Evolutionary conservation across 2,113 vertebrate species (phyloP), one percentile per base, ranked within the genome.

Genomic region (Clarias batrachus): DNA sequence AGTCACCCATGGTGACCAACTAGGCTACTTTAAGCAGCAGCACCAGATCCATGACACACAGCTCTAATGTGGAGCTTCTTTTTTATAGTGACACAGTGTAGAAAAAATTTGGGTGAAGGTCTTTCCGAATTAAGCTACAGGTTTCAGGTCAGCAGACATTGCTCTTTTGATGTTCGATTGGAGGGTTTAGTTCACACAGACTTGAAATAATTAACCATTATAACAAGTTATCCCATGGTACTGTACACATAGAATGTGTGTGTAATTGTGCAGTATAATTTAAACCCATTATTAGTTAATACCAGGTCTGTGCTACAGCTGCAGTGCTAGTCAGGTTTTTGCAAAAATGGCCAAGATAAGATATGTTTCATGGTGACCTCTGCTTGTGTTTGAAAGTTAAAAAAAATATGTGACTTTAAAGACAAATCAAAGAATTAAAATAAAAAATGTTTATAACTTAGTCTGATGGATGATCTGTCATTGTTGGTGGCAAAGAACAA

Each of bases 1-100:
- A 48, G 80, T 82, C 88, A 87, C 92, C 92, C 91, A 92, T 90
- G 30, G 89, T 80, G 88, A 85, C 90, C 88, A 84, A 88, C 91
- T 83, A 91, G 66, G 89, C 91, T 88, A 90, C 5, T 85, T 88
- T 83, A 91, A 89, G 91, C 88, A 90, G 84, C 87, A 85, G 83
- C 82, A 87, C 89, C 85, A 90, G 90, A 90, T 89, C 87, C 86
- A 27, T 52, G 57, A 77, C 60, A 41, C 84, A 63, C 56, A 81
- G 19, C 57, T 79, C 80, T 82, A 41, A 59, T 59, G 63, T 37
- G 65, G 27, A 57, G 27, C 62, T 54, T 23, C 68, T 66, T 54
- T 85, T 87, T 62, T 76, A 59, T 85, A 59, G 81, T 54, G 84
- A 84, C 52, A 37, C 19, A 5, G 25, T 33, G 27, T 12, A 78